Percentiles rank a stretch among this genome's conserved stretches.
Evolutionary conservation across 2,113 vertebrate species (phyloP).

Genomic region (Eurystomus gularis): DNA sequence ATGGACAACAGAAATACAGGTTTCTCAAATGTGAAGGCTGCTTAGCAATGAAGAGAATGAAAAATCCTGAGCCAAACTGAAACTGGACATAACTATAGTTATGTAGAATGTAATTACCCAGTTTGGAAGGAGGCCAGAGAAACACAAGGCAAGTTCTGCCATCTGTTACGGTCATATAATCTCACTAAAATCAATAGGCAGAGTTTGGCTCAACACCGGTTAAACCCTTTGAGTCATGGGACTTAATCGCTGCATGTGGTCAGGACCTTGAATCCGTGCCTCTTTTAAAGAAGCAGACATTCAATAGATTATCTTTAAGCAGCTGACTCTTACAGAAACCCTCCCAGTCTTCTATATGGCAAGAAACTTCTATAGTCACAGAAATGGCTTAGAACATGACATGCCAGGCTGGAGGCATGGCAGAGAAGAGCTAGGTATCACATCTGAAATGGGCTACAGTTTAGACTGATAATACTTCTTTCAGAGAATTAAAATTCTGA

Average conservation of each 20-base stretch:
- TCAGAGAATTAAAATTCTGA: not conserved
- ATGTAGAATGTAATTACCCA: not conserved
- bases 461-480: not conserved
- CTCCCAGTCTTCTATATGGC: not conserved
- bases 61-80: not conserved
- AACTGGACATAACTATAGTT: not conserved
- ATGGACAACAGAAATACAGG: not conserved
- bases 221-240: not conserved
- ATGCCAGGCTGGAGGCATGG: accelerated
- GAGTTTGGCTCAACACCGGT: not conserved
- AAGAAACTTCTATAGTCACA: not conserved
- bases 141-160: not conserved
- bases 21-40: not conserved
- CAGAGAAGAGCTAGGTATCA: not conserved
- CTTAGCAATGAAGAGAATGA: not conserved
- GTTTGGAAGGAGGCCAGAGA: not conserved
- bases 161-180: not conserved
- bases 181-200: not conserved
- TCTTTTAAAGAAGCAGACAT: not conserved
- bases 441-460: not conserved
- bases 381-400: not conserved
- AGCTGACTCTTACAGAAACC: not conserved
- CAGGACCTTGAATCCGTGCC: not conserved
- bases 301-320: not conserved
- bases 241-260: not conserved